Percentiles rank a stretch among this genome's conserved stretches.
Conservation (phyloP, 23 tunicate species). For the Oikopleura vanhoeffeni region DNA sequence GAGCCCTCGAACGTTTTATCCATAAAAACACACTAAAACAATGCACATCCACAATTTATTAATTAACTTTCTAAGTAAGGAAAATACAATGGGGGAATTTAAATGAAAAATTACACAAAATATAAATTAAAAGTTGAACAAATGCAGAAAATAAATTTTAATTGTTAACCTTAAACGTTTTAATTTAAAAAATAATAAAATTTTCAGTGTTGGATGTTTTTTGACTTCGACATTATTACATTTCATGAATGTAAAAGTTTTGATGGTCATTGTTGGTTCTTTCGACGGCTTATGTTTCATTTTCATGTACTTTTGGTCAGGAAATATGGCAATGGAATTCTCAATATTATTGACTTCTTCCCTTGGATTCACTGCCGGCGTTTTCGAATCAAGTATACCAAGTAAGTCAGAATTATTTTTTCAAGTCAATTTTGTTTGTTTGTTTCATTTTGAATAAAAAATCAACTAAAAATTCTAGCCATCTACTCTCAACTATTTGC, state of each 20-base stretch:
- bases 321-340: not conserved
- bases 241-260: not conserved
- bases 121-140: no score
- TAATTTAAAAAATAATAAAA: no score
- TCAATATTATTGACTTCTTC: not conserved
- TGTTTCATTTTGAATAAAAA: no score
- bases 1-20: no score
- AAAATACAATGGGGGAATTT: no score
- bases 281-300: not conserved
- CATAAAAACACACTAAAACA: no score
- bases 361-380: not conserved
- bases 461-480: not conserved
- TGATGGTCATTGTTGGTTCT: not conserved
- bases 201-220: not conserved
- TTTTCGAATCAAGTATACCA: not conserved
- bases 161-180: not conserved
- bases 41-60: no score
- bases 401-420: not conserved
- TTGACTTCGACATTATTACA: not conserved
- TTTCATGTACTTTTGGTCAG: not conserved
- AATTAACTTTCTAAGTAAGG: no score
- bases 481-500: not conserved
- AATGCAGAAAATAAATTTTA: not conserved
- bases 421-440: no score
- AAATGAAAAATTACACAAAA: no score